Percentiles rank a stretch among this genome's conserved stretches.
Conservation (phyloP, 1,140 invertebrate genomes). For the Dysdera silvatica region DNA sequence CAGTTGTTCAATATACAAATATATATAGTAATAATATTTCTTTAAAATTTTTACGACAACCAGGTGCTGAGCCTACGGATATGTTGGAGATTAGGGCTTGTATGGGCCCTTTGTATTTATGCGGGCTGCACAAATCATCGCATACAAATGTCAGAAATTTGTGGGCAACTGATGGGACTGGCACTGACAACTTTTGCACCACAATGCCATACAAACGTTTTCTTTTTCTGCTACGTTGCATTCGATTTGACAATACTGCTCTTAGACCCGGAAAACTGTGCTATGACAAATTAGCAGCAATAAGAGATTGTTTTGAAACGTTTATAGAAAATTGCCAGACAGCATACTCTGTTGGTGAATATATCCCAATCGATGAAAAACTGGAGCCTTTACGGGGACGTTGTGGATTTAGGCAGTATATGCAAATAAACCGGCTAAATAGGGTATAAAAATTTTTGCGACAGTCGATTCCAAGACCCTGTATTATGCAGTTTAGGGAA, state of each 20-base stretch:
- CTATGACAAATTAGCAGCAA: constrained; percentile 23
- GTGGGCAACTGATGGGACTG: constrained; percentile 16
- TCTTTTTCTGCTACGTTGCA: not conserved
- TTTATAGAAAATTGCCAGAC: constrained; percentile 30
- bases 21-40: too few relatives aligned
- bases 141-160: not conserved
- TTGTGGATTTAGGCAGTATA: constrained; percentile 31
- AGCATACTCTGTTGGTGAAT: constrained; percentile 11
- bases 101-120: constrained; percentile 13
- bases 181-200: too few relatives aligned
- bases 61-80: too few relatives aligned
- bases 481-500: too few relatives aligned
- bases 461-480: constrained; percentile 26
- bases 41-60: too few relatives aligned
- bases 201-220: constrained; percentile 15
- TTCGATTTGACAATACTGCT: constrained; percentile 22
- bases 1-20: too few relatives aligned
- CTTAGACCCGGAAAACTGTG: not conserved
- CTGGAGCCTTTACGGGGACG: constrained; percentile 31
- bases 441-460: constrained; percentile 34
- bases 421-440: constrained; percentile 33
- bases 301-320: constrained; percentile 27
- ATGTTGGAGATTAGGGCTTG: not conserved
- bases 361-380: constrained; percentile 34
- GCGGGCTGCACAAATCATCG: constrained; percentile 11